These are phyloP conservation scores for Mellilla xanthometata DNA, from an alignment of 2,888 invertebrate species.

Conservation along the genomic window DNA sequence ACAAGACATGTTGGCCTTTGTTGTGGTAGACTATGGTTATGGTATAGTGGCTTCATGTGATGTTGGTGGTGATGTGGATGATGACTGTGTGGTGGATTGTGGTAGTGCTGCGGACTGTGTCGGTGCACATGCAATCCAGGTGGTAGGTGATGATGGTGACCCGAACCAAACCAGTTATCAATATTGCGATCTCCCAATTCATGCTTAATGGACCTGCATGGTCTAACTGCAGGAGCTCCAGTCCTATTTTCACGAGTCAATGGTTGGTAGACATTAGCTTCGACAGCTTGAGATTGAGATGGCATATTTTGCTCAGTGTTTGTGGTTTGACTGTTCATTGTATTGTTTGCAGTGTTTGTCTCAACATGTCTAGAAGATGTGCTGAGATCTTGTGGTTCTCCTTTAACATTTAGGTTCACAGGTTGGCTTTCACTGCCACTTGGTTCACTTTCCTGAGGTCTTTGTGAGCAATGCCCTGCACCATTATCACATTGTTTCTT, in stretches of 20 bases:
- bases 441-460: constrained; percentile 18
- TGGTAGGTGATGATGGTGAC: constrained; percentile 28
- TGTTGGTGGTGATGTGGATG: constrained; percentile 43
- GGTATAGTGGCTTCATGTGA: constrained; percentile 21
- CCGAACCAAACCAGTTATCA: constrained; percentile 31
- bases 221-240: not conserved
- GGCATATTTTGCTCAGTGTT: constrained; percentile 31
- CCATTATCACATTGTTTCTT: constrained; percentile 55
- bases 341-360: constrained; percentile 26
- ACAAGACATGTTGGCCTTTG: constrained; percentile 28
- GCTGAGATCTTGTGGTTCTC: constrained; percentile 50
- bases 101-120: constrained; percentile 41
- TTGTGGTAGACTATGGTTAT: constrained; percentile 3
- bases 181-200: constrained; percentile 37
- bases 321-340: constrained; percentile 21
- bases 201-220: constrained; percentile 35
- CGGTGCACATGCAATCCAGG: constrained; percentile 34
- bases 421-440: constrained; percentile 27
- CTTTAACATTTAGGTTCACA: constrained; percentile 49
- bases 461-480: constrained; percentile 27
- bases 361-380: constrained; percentile 34
- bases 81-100: constrained; percentile 40
- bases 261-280: not conserved
- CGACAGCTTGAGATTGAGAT: constrained; percentile 21
- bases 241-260: not conserved